Conservation (phyloP, 1,140 invertebrate genomes). For the Macrocentrus cingulum region DNA sequence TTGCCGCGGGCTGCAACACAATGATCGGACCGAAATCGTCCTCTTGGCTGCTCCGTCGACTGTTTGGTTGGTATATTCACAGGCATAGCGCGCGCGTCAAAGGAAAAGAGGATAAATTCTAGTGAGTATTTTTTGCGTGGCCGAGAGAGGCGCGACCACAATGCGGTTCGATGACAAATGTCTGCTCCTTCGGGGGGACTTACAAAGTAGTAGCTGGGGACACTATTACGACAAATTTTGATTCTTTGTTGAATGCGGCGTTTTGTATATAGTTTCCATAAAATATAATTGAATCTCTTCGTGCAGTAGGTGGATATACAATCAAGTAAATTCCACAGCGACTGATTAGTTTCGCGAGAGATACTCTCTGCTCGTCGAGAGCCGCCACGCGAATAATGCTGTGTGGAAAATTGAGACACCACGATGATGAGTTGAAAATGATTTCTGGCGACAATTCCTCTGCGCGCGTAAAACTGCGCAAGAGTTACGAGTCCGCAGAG, state of each 20-base stretch:
- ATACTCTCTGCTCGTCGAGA: too few species aligned
- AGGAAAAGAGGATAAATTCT: conserved; percentile 23
- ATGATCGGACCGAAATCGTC: conserved; percentile 29
- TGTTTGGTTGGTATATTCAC: not conserved
- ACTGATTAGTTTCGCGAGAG: too few species aligned
- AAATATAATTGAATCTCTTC: too few species aligned
- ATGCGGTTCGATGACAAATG: conserved; percentile 57
- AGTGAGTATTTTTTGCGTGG: conserved; percentile 12
- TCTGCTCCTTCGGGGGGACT: conserved; percentile 24
- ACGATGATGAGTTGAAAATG: not conserved
- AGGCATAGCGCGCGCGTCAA: conserved; percentile 1
- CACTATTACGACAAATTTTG: too few species aligned
- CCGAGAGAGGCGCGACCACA: conserved; percentile 54
- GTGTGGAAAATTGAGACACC: not conserved
- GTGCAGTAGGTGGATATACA: too few species aligned
- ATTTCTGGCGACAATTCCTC: conserved; percentile 18
- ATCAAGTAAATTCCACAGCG: too few species aligned
- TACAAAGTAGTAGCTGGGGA: not conserved
- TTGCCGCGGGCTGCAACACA: conserved; percentile 25
- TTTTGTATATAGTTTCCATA: too few species aligned
- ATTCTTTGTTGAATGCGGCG: too few species aligned
- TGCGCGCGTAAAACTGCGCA: conserved; percentile 48
- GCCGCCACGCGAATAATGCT: too few species aligned
- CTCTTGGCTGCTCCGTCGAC: not conserved
- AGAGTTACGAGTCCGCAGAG: conserved; percentile 57